These are phyloP conservation scores for Agrypnia vestita DNA, from an alignment of 1,140 invertebrate species.

Conservation along the genomic window DNA sequence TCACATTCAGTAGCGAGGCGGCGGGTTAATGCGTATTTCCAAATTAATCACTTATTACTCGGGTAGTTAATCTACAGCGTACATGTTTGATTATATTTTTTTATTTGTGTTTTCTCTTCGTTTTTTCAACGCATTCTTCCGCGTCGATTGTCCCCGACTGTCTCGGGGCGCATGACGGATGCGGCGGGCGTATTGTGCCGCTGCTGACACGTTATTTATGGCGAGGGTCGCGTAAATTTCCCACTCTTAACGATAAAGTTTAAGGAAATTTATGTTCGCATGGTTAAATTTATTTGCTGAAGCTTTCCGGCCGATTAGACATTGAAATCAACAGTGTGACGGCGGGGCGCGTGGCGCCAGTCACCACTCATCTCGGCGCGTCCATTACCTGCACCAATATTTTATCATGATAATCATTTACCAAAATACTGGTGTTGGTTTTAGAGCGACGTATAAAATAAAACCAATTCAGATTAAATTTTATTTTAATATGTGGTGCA, in stretches of 20 bases:
- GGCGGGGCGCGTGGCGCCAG: neutral
- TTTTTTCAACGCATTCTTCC: neutral
- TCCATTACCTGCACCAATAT: too few relatives aligned
- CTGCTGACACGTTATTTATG: constrained; percentile 23
- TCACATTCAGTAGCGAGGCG: neutral
- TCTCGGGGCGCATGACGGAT: constrained; percentile 8
- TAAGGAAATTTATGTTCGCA: constrained; percentile 24
- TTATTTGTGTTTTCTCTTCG: neutral
- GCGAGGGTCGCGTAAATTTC: constrained; percentile 8
- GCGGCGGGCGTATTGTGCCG: neutral
- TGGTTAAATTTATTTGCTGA: constrained; percentile 8
- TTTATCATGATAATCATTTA: too few relatives aligned
- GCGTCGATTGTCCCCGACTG: neutral
- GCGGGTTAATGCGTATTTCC: neutral
- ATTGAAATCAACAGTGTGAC: neutral
- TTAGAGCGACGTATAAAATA: too few relatives aligned
- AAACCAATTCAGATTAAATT: too few relatives aligned
- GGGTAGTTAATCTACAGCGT: neutral
- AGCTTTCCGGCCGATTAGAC: neutral
- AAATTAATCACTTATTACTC: neutral
- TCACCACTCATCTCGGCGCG: too few relatives aligned
- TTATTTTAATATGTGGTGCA: too few relatives aligned
- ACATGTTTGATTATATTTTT: neutral
- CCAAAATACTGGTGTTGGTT: too few relatives aligned
- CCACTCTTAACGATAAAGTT: constrained; percentile 10